Percentiles rank a stretch among this genome's conserved stretches.
phyloP scores from a whole-genome alignment of 2,888 invertebrate species.

The Augochlorella aurata region DNA sequence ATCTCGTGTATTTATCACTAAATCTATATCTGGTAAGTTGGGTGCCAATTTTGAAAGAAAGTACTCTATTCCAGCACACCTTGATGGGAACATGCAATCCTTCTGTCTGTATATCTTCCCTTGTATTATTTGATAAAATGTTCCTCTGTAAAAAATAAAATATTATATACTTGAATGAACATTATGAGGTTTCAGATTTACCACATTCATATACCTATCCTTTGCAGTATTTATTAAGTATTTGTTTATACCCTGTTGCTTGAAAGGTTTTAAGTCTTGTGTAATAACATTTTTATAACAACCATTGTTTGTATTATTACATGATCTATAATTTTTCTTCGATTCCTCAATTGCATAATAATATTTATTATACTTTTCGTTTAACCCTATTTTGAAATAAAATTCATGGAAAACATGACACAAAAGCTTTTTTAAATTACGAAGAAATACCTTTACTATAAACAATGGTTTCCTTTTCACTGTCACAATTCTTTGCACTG shows the following conservation, averaged over 20 bases:
- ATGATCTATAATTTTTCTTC: constrained; percentile 83
- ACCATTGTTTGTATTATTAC: constrained; percentile 84
- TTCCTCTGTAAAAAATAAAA: constrained; percentile 83
- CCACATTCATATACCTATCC: constrained; percentile 65
- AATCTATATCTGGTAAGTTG: constrained; percentile 91
- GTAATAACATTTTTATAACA: constrained; percentile 87
- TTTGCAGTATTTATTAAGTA: constrained; percentile 85
- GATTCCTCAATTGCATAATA: constrained; percentile 83
- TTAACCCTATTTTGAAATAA: constrained; percentile 81
- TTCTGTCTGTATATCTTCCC: constrained; percentile 91
- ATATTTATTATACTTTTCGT: constrained; percentile 82
- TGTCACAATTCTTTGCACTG: constrained; percentile 41
- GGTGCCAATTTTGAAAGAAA: constrained; percentile 88
- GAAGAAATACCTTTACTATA: constrained; percentile 60
- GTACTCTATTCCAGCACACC: constrained; percentile 95
- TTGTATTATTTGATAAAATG: constrained; percentile 92
- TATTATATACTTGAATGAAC: background rate
- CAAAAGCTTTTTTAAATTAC: background rate
- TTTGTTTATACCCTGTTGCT: constrained; percentile 87
- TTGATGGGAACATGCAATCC: constrained; percentile 95
- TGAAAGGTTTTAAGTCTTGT: constrained; percentile 88
- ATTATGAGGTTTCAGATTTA: background rate
- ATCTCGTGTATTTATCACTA: constrained; percentile 94
- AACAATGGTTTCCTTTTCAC: constrained; percentile 14
- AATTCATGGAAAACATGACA: constrained; percentile 7